These are phyloP conservation scores for Sesia bembeciformis DNA, from an alignment of 2,888 invertebrate genomes.

Conservation along the genomic window DNA sequence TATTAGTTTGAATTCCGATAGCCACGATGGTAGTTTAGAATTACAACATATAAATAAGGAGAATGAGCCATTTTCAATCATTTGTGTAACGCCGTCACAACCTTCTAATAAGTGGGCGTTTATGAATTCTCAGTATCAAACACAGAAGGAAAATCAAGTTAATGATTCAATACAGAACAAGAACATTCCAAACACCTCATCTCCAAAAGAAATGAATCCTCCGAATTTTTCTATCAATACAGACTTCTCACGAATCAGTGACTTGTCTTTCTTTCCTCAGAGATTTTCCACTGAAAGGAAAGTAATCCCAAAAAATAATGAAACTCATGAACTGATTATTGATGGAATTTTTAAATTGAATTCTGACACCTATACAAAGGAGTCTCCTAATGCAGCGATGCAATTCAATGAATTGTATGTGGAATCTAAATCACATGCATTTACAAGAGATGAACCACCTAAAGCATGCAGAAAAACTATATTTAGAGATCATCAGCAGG, in stretches of 20 bases:
- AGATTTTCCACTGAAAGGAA: constrained; percentile 64
- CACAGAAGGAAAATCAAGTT: constrained; percentile 22
- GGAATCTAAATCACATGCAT: constrained; percentile 33
- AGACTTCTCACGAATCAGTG: constrained; percentile 62
- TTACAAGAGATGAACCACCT: constrained; percentile 31
- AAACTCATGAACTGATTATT: constrained; percentile 46
- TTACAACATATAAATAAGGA: constrained; percentile 39
- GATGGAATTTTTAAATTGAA: constrained; percentile 42
- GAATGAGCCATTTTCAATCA: constrained; percentile 50
- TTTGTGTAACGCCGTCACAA: constrained; percentile 41
- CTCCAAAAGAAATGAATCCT: constrained; percentile 58
- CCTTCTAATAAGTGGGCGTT: constrained; percentile 43
- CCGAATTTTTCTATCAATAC: constrained; percentile 66
- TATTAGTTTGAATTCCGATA: constrained; percentile 49
- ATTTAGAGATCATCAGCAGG: constrained; percentile 47
- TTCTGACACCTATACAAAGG: constrained; percentile 71
- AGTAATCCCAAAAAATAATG: constrained; percentile 38
- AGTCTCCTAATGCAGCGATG: constrained; percentile 51
- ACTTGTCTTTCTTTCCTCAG: constrained; percentile 56
- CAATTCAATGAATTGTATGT: constrained; percentile 20
- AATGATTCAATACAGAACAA: constrained; percentile 31
- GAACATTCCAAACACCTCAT: constrained; percentile 63
- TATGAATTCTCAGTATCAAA: constrained; percentile 21
- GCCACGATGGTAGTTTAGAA: constrained; percentile 53
- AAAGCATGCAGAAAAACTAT: constrained; percentile 53